Conservation (phyloP, 2,797 vertebrate genomes). For the Gymnopithys bicolor region DNA sequence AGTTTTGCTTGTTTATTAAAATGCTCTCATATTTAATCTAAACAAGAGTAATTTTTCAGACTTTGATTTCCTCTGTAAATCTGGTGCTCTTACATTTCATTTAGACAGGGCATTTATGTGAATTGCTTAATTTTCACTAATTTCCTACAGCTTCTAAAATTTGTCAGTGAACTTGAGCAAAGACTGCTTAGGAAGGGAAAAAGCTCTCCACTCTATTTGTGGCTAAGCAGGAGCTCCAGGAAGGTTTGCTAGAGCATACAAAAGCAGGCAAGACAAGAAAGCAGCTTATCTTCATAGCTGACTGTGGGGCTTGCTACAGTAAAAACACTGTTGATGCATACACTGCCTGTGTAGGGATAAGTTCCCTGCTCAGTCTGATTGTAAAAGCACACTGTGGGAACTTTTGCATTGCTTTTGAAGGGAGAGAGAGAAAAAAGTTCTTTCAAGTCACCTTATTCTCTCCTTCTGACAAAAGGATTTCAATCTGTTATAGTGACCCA, state of each 20-base stretch:
- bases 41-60: conserved; percentile 35
- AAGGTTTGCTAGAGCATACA: conserved; percentile 17
- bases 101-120: background rate
- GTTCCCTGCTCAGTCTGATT: background rate
- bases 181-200: conserved; percentile 43
- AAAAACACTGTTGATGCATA: background rate
- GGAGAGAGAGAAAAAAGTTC: background rate
- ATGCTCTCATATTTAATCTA: background rate
- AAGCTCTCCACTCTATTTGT: conserved; percentile 14
- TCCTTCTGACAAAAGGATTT: background rate
- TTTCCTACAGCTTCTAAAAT: conserved; percentile 22
- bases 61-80: conserved; percentile 15
- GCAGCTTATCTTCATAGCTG: background rate
- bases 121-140: conserved; percentile 1
- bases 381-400: background rate
- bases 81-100: background rate
- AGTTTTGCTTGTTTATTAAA: conserved; percentile 18
- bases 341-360: background rate
- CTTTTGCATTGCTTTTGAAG: background rate
- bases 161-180: conserved; percentile 37
- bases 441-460: background rate
- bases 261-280: background rate
- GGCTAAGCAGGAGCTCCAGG: conserved; percentile 16
- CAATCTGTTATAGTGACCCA: background rate
- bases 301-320: background rate